Base-by-base conservation (phyloP, 2,797 vertebrate genomes). In the Falco biarmicus region DNA sequence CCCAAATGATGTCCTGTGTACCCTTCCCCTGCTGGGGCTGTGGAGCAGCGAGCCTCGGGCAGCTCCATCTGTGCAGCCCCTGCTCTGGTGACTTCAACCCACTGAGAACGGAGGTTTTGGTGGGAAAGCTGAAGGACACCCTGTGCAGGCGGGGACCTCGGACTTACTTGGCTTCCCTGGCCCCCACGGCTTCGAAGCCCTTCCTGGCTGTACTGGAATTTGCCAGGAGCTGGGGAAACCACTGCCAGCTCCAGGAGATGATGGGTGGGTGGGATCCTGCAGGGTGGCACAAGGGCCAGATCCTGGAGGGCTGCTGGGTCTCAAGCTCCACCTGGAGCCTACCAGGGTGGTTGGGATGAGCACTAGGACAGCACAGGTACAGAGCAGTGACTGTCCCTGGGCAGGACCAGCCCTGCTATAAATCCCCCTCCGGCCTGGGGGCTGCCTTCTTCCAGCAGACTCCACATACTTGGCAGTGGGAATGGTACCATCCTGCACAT, bases 1-100 rank as follows among this genome's bases (percentile, higher is more conserved):
- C 82, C 65, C 26, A 10, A 47, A 8, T 39, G 29, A 26, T 83
- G 75, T 68, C 66, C 37, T 43, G 1, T 0, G 6, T 45, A 4
- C 22, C 16, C 31, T 34, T 66, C 20, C 43, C 37, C 16, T 1
- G 2, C 24, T 3, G 43, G 48, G 31, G 34, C 0, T 0, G 0
- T 21, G 41, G 41, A 39, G 15, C 56, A 17, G 29, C 18, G 61
- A 93, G 50, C 66, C 75, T 70, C 10, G 4, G 71, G 68, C 73
- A 78, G 73, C 50, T 94, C 59, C 6, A 1, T 19, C 29, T 59
- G 24, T 13, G 5, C 57, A 75, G 61, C 41, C 41, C 18, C 64
- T 21, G 17, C 60, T 86, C 53, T 3, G 1, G 16, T 80, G 78
- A 34, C 74, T 80, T 54, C 32, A 63, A 0, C 37, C 19, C 1